Percentiles rank a stretch among this genome's conserved stretches.
Conservation (phyloP, 2,888 invertebrate species). For the Pyrrhia umbra region DNA sequence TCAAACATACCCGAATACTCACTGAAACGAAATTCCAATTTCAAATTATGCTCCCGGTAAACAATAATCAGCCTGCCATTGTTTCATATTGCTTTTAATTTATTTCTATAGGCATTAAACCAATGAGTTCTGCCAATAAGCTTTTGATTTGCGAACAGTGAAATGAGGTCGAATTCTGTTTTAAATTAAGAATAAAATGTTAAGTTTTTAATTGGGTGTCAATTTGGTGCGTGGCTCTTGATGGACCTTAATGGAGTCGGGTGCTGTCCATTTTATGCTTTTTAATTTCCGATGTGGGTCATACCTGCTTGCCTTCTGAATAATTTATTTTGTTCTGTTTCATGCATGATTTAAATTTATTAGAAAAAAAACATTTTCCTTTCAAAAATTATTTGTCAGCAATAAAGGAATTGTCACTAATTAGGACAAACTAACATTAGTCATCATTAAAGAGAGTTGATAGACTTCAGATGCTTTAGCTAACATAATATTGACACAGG, state of each 20-base stretch:
- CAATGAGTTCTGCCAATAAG: conserved; percentile 31
- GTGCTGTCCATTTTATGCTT: conserved; percentile 26
- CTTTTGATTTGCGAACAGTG: conserved; percentile 37
- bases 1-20: conserved; percentile 21
- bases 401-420: too few species aligned
- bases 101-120: conserved; percentile 18
- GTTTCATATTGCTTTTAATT: conserved; percentile 45
- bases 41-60: conserved; percentile 41
- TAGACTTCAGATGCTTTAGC: conserved; percentile 4
- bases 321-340: not conserved
- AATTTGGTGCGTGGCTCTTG: conserved; percentile 17
- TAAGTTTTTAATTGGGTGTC: conserved; percentile 50
- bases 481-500: conserved; percentile 54
- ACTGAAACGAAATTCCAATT: conserved; percentile 38
- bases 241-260: conserved; percentile 20
- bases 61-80: conserved; percentile 51
- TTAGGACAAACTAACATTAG: not conserved
- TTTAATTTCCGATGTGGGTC: conserved; percentile 4
- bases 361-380: not conserved
- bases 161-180: conserved; percentile 34
- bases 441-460: not conserved
- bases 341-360: not conserved
- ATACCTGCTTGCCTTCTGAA: not conserved
- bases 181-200: conserved; percentile 41
- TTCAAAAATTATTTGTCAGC: too few species aligned